These are phyloP conservation scores for Sylvilagus floridanus DNA, from an alignment of 2,797 vertebrate species.

Conservation along the genomic window DNA sequence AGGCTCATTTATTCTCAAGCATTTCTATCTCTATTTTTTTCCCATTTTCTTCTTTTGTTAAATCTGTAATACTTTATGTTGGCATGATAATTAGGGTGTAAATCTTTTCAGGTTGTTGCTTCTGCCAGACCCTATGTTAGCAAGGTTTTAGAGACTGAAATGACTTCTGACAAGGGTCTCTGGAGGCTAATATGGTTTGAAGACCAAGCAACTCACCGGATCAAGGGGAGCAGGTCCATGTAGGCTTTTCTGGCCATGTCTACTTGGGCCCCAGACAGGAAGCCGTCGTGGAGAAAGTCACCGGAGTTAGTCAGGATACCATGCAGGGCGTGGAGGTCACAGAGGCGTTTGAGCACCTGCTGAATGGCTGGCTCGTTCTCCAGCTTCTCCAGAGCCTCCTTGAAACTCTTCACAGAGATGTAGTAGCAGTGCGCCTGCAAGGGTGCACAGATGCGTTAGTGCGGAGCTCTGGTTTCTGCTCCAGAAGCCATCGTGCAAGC, in stretches of 20 bases:
- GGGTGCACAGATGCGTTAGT: slow-evolving; percentile 40
- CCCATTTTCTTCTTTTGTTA: neutral
- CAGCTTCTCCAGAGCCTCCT: slow-evolving; percentile 82
- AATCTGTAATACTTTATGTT: neutral
- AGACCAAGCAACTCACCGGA: slow-evolving; percentile 87
- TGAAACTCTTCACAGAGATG: slow-evolving; percentile 86
- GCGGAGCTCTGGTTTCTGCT: neutral
- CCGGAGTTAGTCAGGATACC: slow-evolving; percentile 86
- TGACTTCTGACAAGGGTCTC: neutral
- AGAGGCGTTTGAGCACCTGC: slow-evolving; percentile 87
- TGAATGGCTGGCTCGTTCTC: slow-evolving; percentile 82
- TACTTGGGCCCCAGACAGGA: slow-evolving; percentile 86
- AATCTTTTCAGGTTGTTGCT: neutral
- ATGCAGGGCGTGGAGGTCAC: slow-evolving; percentile 88
- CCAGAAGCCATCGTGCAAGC: neutral
- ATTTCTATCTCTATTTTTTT: slow-evolving; percentile 38
- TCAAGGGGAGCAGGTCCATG: slow-evolving; percentile 85
- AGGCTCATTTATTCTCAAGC: slow-evolving; percentile 31
- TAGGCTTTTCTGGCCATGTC: slow-evolving; percentile 86
- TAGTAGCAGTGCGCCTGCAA: slow-evolving; percentile 89
- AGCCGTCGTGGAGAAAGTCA: slow-evolving; percentile 87
- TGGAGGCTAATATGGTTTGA: neutral
- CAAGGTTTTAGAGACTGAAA: neutral
- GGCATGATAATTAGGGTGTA: neutral
- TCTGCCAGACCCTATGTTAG: neutral